phyloP scores from a whole-genome alignment of 2,797 vertebrate genomes.

The Malurus splendens region DNA sequence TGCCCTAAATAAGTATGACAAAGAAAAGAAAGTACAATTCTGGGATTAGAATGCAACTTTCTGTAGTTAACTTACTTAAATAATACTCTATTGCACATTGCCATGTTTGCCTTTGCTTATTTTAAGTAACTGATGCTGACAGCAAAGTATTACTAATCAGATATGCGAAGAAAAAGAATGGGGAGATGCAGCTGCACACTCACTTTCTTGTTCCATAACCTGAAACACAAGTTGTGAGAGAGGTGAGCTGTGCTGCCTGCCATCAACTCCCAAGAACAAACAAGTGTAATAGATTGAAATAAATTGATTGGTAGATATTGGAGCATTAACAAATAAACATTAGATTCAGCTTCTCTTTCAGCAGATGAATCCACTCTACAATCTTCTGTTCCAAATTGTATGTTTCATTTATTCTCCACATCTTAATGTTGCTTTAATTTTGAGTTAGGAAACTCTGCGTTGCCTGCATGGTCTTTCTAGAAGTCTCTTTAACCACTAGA shows the following conservation, averaged over 20 bases:
- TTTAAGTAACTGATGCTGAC: not conserved
- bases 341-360: not conserved
- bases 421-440: not conserved
- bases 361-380: not conserved
- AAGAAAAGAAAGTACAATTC: constrained; percentile 1
- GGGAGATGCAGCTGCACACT: not conserved
- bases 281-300: not conserved
- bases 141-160: not conserved
- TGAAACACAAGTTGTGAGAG: not conserved
- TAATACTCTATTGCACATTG: not conserved
- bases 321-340: not conserved
- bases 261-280: not conserved
- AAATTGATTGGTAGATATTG: not conserved
- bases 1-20: constrained; percentile 76
- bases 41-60: constrained; percentile 1
- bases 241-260: not conserved
- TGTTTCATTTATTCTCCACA: not conserved
- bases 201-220: not conserved
- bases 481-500: not conserved
- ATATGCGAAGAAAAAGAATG: not conserved
- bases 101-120: not conserved
- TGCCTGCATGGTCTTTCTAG: not conserved
- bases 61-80: not conserved
- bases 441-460: not conserved
- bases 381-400: not conserved